Base-by-base conservation (phyloP, 2,113 vertebrate genomes). In the Syngnathoides biaculeatus region DNA sequence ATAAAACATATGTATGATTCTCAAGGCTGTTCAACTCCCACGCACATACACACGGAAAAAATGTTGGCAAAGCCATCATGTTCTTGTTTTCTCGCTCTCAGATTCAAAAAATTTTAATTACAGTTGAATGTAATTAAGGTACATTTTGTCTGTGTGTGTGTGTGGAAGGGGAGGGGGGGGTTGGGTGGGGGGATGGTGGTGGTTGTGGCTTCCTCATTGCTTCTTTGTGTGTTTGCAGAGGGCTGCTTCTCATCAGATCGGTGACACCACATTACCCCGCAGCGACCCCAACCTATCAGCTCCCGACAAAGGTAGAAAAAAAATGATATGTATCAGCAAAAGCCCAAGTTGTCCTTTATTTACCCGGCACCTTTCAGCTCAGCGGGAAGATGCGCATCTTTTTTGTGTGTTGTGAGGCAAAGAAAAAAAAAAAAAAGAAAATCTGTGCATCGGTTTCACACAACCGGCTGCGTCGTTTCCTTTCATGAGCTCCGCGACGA, bases 201-300 rank as follows among this genome's bases (percentile, higher is more conserved):
- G 59, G 17, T 39, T 61, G 40, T 43, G 11, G 1, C n/a, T 30
- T 20, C 19, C 19, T 4, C 0, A 52, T 12, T 38, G 8, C 1
- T 8, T 26, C 15, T 38, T 0, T 15, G 42, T 45, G 43, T 63
- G 22, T 74, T 42, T 62, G 30, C 91, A 99, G 96, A 95, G 94
- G 87, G 92, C 92, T 70, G 83, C 94, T 73, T 90, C 94, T 61
- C 95, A 96, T 87, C 95, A 95, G 47, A 92, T 94, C 82, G 94
- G 94, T 48, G 95, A 98, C 2, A 82, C 91, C 65, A 93, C 93
- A 84, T 89, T 96, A 88, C 96, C 96, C 2, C 90, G 95, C 80
- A 98, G 95, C 75, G 95, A 99, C 83, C 95, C 96, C 63, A 97
- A 89, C 90, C 92, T 98, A 71, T 95, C 95, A 0, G 86, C 90